Conservation (phyloP, 2,113 vertebrate genomes). For the Rana temporaria region DNA sequence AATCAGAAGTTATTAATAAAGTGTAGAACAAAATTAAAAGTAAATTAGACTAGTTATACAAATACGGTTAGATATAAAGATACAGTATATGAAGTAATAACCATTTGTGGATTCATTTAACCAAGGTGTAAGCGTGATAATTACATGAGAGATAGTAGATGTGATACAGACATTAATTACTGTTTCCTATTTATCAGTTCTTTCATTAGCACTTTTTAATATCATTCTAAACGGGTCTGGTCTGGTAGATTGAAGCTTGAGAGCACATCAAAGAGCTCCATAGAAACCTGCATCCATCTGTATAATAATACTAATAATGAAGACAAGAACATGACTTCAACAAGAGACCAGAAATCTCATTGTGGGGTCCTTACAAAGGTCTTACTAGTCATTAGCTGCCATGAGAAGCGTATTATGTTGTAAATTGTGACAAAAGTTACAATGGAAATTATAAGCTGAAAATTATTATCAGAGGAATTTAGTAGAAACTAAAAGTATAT, state of each 20-base stretch:
- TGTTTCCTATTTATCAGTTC: constrained; percentile 23
- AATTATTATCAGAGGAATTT: constrained; percentile 30
- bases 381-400: constrained; percentile 44
- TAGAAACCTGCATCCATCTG: constrained; percentile 28
- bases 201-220: constrained; percentile 19
- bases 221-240: constrained; percentile 9
- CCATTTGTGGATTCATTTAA: too few species aligned
- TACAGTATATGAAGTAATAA: too few species aligned
- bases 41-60: too few species aligned
- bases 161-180: too few species aligned
- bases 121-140: too few species aligned
- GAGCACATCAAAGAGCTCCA: constrained; percentile 43
- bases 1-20: too few species aligned
- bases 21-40: too few species aligned
- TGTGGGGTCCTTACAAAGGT: constrained; percentile 29
- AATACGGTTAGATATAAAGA: too few species aligned
- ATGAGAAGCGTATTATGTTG: constrained; percentile 28
- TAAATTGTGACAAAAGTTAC: not conserved
- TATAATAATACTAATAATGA: constrained; percentile 41
- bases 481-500: constrained; percentile 33
- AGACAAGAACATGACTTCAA: constrained; percentile 29
- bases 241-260: not conserved
- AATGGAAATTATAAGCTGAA: not conserved
- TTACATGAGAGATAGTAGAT: not conserved
- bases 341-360: constrained; percentile 33